These are phyloP conservation scores for Dione vanillae DNA, from an alignment of 2,888 invertebrate genomes.

Conservation along the genomic window DNA sequence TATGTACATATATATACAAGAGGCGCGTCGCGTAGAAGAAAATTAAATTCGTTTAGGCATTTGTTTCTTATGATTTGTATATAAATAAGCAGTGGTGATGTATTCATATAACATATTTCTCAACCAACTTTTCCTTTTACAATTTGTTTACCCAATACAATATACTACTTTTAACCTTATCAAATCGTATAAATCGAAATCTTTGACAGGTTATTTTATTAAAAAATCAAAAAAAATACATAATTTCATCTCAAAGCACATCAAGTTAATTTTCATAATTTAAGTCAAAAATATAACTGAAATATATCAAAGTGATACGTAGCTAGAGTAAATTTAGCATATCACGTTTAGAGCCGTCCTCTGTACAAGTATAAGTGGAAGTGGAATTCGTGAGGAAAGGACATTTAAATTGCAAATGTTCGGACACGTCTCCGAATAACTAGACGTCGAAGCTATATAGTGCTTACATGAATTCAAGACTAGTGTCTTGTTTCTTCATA, in stretches of 20 bases:
- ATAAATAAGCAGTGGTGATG: too few relatives aligned
- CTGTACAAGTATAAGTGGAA: not conserved
- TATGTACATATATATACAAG: not conserved
- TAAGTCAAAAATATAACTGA: not conserved
- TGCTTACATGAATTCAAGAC: slow-evolving; percentile 8
- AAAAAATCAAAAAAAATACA: too few relatives aligned
- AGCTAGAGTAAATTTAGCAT: not conserved
- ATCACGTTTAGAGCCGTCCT: slow-evolving; percentile 7
- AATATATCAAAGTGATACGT: not conserved
- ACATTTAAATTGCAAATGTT: slow-evolving; percentile 37
- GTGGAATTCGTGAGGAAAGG: slow-evolving; percentile 21
- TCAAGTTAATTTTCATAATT: too few relatives aligned
- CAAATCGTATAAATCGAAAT: too few relatives aligned
- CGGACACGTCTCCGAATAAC: slow-evolving; percentile 34
- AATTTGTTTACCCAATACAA: too few relatives aligned
- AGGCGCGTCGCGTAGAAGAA: slow-evolving; percentile 10
- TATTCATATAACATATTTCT: too few relatives aligned
- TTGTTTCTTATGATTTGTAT: not conserved
- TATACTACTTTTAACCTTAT: too few relatives aligned
- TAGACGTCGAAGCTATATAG: slow-evolving; percentile 19
- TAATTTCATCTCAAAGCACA: too few relatives aligned
- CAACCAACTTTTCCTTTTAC: too few relatives aligned
- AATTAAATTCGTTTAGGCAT: slow-evolving; percentile 16
- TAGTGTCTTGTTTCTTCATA: slow-evolving; percentile 5
- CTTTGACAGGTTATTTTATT: too few relatives aligned